phyloP scores from a whole-genome alignment of 2,888 invertebrate species.

The Polyploca ridens region DNA sequence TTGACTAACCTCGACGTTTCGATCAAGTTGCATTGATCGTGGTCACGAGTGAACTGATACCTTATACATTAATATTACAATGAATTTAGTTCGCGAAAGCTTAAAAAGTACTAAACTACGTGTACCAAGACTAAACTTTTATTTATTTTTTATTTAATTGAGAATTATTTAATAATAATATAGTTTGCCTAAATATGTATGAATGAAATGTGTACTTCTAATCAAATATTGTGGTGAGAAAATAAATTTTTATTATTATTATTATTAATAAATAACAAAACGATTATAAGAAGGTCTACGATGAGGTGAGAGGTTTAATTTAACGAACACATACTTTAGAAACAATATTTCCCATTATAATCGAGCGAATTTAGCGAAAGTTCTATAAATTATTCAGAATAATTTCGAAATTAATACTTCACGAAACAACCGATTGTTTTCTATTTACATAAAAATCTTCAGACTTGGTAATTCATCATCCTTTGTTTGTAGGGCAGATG shows the following conservation, averaged over 20 bases:
- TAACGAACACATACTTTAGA: background rate
- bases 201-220: too few relatives aligned
- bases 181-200: too few relatives aligned
- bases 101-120: too few relatives aligned
- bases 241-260: background rate
- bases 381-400: conserved; percentile 1
- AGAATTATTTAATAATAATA: background rate
- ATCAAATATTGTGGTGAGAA: too few relatives aligned
- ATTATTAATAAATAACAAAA: background rate
- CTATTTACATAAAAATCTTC: conserved; percentile 9
- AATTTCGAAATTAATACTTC: conserved; percentile 7
- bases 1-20: too few relatives aligned
- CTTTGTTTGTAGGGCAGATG: conserved; percentile 14
- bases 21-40: too few relatives aligned
- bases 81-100: too few relatives aligned
- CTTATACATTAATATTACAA: too few relatives aligned
- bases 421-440: conserved; percentile 9
- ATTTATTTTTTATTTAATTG: too few relatives aligned
- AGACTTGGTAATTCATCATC: conserved; percentile 22
- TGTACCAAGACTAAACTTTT: too few relatives aligned
- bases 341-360: background rate
- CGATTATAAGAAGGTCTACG: background rate
- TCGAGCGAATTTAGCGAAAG: background rate
- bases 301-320: too few relatives aligned
- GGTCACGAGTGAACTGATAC: too few relatives aligned